Base-by-base conservation (phyloP, 2,797 vertebrate species). In the Myoxocephalus aenaeus region DNA sequence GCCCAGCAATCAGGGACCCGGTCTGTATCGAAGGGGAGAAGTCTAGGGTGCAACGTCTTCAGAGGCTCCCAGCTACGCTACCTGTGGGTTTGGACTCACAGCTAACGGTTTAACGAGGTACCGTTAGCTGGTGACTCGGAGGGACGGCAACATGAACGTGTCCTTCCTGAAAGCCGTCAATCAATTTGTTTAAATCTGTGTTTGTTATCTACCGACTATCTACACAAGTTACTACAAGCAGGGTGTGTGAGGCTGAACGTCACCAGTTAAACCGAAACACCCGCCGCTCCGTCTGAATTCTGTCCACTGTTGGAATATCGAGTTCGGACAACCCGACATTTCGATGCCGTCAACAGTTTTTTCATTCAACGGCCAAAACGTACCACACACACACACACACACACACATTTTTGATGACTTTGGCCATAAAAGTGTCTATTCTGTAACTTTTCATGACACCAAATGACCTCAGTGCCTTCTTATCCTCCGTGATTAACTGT, bases 1-100 rank as follows among this genome's bases (percentile, higher is more conserved):
- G n/a, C 50, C n/a, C 9, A 53, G n/a, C 22, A 22, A 11, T 53
- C 11, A 13, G n/a, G 12, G n/a, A 22, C 50, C n/a, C 20, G 3
- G n/a, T 22, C 10, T 12, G n/a, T n/a, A 51, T 22, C 4, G 5
- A 51, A 51, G 48, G 20, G 50, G 17, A 22, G 20, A 51, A 22
- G 2, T 22, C n/a, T 12, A 22, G 20, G 20, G n/a, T 3, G n/a
- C 3, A 7, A 4, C 10, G n/a, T 5, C 9, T 1, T 3, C 1
- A 51, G n/a, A 51, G n/a, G 18, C 20, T 50, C 9, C 7, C 48
- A n/a, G 20, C 20, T 53, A 22, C 50, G 14, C 12, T 25, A 25
- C 12, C n/a, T 25, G n/a, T 53, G 11, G 10, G 22, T n/a, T 12
- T 12, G 1, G n/a, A 51, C 50, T 12, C 22, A n/a, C n/a, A n/a